Evolutionary conservation across 1,140 invertebrate genomes (phyloP).

Genomic region (Diachasmimorpha longicaudata): DNA sequence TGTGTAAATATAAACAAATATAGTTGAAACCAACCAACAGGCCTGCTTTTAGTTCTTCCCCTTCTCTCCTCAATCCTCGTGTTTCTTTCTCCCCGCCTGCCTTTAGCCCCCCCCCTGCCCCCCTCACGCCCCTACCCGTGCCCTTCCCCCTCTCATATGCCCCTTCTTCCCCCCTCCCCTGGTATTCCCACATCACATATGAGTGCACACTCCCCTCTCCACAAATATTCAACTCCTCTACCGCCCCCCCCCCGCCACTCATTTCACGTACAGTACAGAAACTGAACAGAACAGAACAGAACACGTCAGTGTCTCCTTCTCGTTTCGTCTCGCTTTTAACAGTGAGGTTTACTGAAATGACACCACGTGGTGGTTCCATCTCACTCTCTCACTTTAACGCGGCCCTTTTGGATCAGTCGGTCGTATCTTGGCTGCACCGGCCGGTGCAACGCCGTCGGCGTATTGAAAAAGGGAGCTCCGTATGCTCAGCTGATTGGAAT

Average conservation of each 20-base stretch:
- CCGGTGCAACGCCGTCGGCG: not conserved
- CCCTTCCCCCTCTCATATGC: conserved; percentile 32
- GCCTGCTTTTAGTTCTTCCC: conserved; percentile 58
- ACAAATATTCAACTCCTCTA: not conserved
- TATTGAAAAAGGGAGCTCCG: not conserved
- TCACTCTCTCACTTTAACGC: not conserved
- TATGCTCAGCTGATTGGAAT: not conserved
- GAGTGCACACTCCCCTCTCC: conserved; percentile 13
- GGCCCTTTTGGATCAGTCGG: not conserved
- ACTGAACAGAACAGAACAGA: not conserved
- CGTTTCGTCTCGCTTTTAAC: not conserved
- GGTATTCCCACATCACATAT: not conserved
- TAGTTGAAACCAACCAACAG: conserved; percentile 64
- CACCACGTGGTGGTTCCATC: not conserved
- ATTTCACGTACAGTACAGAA: not conserved
- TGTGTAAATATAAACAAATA: conserved; percentile 66
- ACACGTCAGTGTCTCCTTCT: not conserved
- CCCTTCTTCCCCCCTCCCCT: not conserved
- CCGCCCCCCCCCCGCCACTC: not conserved
- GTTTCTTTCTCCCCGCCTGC: conserved; percentile 27
- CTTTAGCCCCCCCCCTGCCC: conserved; percentile 29
- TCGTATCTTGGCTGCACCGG: not conserved
- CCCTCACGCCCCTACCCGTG: no score
- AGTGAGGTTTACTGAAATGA: not conserved
- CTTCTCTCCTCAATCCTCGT: conserved; percentile 21